Base-by-base conservation (phyloP, 2,113 vertebrate species). In the Epinephelus fuscoguttatus region DNA sequence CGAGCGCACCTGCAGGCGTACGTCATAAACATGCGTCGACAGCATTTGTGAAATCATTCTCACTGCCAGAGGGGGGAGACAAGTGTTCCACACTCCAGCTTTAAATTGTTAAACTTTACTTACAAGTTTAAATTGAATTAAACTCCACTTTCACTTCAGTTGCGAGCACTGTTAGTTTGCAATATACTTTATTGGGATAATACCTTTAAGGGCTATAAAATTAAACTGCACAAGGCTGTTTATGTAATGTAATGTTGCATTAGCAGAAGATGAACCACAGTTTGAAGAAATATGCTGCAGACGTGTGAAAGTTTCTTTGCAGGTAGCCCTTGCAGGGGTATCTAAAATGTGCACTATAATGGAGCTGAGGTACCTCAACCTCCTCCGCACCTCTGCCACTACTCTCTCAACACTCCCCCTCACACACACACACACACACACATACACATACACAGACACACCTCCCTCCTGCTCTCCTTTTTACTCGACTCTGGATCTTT, bases 311-410 rank as follows among this genome's bases (percentile, higher is more conserved):
- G n/a, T 81, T 67, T 75, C 30, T 71, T 84, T 86, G 73, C 78
- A 79, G 60, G 80, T 75, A 59, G 64, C 15, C 40, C 70, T 88
- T 57, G 68, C 73, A 79, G 79, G 70, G 40, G 77, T 71, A 69
- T 83, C 52, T 73, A 56, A 84, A 83, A 64, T 84, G 52, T 84
- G 75, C 69, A 78, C 66, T 61, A 75, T 88, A 83, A 83, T 87
- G 52, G 77, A 85, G 74, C 62, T 61, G 70, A 77, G 82, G 61
- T 69, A 67, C 84, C 83, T 78, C 63, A 23, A 49, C 75, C 74
- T 59, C 82, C 87, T 87, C 90, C 88, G 69, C 84, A 80, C 56
- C 63, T 70, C 45, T 14, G n/a, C 70, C 42, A 23, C 61, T 59
- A 37, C 75, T 59, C 23, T 37, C 70, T 67, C 63, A 66, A 49